Evolutionary conservation across 2,113 vertebrate genomes (phyloP).

Genomic region (Pomatostomus ruficeps): DNA sequence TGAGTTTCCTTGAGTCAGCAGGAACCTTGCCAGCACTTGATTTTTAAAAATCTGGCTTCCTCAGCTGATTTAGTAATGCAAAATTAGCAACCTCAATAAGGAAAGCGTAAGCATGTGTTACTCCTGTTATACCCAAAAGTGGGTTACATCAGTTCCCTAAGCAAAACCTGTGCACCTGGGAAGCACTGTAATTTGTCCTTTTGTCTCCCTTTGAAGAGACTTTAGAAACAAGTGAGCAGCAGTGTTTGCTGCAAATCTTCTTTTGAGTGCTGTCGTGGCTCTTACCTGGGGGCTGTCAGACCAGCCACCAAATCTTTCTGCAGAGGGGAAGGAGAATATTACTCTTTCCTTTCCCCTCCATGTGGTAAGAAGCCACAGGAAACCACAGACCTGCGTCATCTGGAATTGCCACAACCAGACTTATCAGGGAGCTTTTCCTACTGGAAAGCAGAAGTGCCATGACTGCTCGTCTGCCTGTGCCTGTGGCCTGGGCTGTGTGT

Average conservation of each 20-base stretch:
- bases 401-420: not conserved
- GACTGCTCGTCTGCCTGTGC: accelerated
- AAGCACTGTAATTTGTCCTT: not conserved
- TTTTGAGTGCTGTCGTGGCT: not conserved
- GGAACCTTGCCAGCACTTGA: not conserved
- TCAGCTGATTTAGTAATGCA: not conserved
- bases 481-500: accelerated
- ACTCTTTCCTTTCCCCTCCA: not conserved
- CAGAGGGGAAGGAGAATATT: not conserved
- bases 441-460: not conserved
- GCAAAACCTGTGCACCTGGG: not conserved
- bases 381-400: accelerated
- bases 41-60: slow-evolving; percentile 2
- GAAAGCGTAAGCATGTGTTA: not conserved
- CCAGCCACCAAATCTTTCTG: not conserved
- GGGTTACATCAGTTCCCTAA: not conserved
- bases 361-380: not conserved
- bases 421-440: not conserved
- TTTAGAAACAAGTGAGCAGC: not conserved
- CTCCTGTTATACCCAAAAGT: not conserved
- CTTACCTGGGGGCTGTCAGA: not conserved
- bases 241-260: not conserved
- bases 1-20: not conserved
- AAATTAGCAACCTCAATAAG: not conserved
- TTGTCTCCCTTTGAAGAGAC: not conserved